Conservation (phyloP, 2,113 vertebrate genomes). For the Chaenocephalus aceratus region DNA sequence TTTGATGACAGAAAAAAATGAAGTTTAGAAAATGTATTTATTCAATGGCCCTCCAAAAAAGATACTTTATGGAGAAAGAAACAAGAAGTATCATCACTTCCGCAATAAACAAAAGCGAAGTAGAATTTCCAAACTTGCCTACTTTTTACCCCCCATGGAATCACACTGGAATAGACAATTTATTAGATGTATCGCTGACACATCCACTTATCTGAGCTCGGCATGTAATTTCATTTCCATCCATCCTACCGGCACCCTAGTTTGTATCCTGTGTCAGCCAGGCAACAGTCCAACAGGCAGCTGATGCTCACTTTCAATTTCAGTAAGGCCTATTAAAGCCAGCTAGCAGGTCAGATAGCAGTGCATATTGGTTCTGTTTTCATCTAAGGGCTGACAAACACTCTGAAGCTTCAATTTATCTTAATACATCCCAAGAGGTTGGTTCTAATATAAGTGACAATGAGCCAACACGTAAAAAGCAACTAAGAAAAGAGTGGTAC, state of each 20-base stretch:
- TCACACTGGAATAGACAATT: constrained; percentile 38
- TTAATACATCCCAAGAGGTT: constrained; percentile 30
- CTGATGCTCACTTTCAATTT: constrained; percentile 49
- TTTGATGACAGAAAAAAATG: too few relatives aligned
- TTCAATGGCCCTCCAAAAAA: not conserved
- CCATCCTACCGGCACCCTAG: constrained; percentile 55
- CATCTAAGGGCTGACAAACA: constrained; percentile 35
- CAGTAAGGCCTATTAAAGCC: constrained; percentile 53
- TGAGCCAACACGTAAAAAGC: not conserved
- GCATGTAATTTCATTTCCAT: constrained; percentile 67
- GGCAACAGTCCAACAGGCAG: constrained; percentile 55
- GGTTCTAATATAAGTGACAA: constrained; percentile 12
- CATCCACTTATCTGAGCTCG: constrained; percentile 61
- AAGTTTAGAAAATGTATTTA: too few relatives aligned
- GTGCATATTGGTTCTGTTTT: constrained; percentile 33
- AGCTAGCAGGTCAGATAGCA: constrained; percentile 34
- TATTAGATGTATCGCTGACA: constrained; percentile 62
- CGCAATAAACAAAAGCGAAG: not conserved
- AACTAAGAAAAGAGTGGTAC: not conserved
- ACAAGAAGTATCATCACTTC: not conserved
- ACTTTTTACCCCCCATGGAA: constrained; percentile 5
- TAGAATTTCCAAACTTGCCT: constrained; percentile 29
- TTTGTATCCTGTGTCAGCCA: constrained; percentile 44
- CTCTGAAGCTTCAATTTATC: constrained; percentile 32
- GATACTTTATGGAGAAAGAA: not conserved